These are phyloP conservation scores for Magallana ariakensis DNA, from an alignment of 1,140 invertebrate species.

Conservation along the genomic window DNA sequence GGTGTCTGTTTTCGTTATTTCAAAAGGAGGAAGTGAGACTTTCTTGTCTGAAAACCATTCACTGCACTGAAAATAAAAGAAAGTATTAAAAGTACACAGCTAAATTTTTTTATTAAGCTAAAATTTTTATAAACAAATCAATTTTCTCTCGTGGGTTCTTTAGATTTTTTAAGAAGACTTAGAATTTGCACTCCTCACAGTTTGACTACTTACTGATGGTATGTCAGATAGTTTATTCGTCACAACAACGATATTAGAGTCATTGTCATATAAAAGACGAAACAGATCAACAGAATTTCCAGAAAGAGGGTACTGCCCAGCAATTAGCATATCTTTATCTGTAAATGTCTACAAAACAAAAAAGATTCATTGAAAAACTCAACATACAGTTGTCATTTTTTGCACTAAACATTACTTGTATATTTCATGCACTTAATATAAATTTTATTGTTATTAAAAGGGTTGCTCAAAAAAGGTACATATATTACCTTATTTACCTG, in stretches of 20 bases:
- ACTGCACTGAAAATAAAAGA: neutral
- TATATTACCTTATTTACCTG: no score
- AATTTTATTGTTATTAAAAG: no score
- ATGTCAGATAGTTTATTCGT: neutral
- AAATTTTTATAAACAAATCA: neutral
- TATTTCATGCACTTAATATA: no score
- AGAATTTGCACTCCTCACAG: neutral
- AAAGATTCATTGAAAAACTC: neutral
- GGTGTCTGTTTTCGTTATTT: neutral
- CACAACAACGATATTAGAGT: neutral
- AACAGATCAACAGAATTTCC: neutral
- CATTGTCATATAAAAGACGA: neutral
- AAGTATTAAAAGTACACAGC: no score
- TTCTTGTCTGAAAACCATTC: neutral
- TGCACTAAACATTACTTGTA: no score
- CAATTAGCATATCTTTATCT: neutral
- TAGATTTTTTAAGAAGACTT: neutral
- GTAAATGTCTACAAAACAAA: neutral
- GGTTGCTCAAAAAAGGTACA: no score
- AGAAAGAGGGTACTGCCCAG: neutral
- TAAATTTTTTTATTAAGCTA: no score
- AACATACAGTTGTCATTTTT: no score
- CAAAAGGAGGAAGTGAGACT: neutral
- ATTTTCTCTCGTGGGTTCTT: neutral
- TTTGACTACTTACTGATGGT: neutral